Base-by-base conservation (phyloP, 2,113 vertebrate species). In the Cololabis saira region DNA sequence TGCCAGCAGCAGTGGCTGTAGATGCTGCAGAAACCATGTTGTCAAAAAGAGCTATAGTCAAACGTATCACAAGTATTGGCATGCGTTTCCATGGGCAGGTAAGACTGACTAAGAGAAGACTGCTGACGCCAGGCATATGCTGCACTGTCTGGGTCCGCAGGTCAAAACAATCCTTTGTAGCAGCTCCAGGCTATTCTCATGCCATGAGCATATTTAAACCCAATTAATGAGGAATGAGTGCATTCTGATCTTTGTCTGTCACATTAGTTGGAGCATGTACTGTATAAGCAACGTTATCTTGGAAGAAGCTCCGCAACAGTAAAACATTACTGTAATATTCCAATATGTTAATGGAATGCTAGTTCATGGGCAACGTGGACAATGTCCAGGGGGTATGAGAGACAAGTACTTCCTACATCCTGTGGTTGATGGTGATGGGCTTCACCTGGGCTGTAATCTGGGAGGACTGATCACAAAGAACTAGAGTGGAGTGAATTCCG, bases 361-460 rank as follows among this genome's bases (percentile, higher is more conserved):
- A 41, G 67, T 53, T 47, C 51, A 63, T 58, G 49, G 64, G 47
- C 51, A 50, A 82, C 79, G 78, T 76, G 52, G 64, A 50, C 51
- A 50, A 82, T 81, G 78, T 76, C 88, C 80, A 81, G 76, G 27
- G 85, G 87, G 84, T 75, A 87, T 5, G 54, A 50, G 21, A 92
- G 94, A 94, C 93, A 95, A 90, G 83, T 87, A 94, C 94, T 96
- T 97, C 95, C 95, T 95, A 62, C 81, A 87, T 90, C 87, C 86
- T 89, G 94, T 92, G 93, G 93, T 93, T 95, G 94, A 96, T 93
- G 94, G 91, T 12, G 88, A 78, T 37, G 90, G 89, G 93, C 94
- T 93, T 95, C 93, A 95, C 94, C 94, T 95, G 94, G 92, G 92
- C 94, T 96, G 93, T 96, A 95, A 95, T 96, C 95, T 93, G 94